Evolutionary conservation across 2,888 invertebrate species (phyloP), one percentile per base, ranked within the genome.

Genomic region (Oscheius myriophilus): DNA sequence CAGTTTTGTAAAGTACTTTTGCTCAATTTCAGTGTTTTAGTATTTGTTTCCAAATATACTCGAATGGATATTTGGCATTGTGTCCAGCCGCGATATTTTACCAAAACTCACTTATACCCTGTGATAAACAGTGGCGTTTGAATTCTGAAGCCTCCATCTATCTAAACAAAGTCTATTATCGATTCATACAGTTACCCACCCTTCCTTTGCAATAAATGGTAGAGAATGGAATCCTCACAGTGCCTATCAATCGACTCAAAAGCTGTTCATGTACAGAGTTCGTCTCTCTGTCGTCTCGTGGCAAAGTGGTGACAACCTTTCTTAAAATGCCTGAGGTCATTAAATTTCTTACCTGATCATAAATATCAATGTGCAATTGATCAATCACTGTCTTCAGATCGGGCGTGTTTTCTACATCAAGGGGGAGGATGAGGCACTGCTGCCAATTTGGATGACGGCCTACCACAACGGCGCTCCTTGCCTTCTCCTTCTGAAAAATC

Each of bases 391-490:
- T 85, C 76, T 89, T 88, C 46, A 89, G 81, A 69, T 86, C 88
- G 45, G 58, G 88, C 45, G 61, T 52, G 16, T 64, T n/a, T 16
- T 73, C 75, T 16, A 61, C 59, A 23, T 69, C 62, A 11, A 75
- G 46, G 0, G 67, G 49, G 9, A 76, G 14, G 52, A 67, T 67
- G 90, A 90, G n/a, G 94, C 87, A 92, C 85, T 95, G 93, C 87
- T 95, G 94, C 94, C 95, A 96, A 9, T 92, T 92, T 1, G 95
- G 94, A 88, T 93, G 92, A 18, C 92, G 91, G 0, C 95, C 95
- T 9, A 69, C 39, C 18, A 72, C 78, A 23, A 63, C 68, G 16
- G 69, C 68, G 6, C 75, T 77, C n/a, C 23, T 69, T 33, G 67
- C 39, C 6, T 46, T 39, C 3, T 62, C 69, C 57, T 18, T 46